Conservation (phyloP, 2,797 vertebrate genomes). For the Artibeus jamaicensis region DNA sequence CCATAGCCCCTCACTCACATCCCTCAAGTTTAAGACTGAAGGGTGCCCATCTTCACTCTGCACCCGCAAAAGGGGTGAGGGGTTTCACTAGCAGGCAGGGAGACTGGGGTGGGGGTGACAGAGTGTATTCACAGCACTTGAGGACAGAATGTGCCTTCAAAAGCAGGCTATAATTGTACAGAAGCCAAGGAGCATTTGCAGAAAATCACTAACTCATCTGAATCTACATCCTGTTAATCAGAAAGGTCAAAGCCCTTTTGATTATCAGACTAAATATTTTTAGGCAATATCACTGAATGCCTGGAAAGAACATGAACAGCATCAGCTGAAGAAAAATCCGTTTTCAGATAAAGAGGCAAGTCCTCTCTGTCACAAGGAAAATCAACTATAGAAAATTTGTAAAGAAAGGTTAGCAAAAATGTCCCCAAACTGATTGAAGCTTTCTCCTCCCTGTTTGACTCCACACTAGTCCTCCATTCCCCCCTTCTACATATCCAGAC, state of each 20-base stretch:
- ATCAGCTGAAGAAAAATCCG: neutral
- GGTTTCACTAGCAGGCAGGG: neutral
- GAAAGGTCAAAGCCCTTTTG: slow-evolving; percentile 55
- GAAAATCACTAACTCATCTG: slow-evolving; percentile 60
- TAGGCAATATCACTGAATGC: slow-evolving; percentile 54
- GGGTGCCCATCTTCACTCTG: neutral
- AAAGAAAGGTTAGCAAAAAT: neutral
- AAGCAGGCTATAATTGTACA: slow-evolving; percentile 55
- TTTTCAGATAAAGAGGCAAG: slow-evolving; percentile 26
- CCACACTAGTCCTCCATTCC: neutral
- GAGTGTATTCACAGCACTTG: neutral
- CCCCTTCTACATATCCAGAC: neutral
- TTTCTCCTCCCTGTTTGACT: neutral
- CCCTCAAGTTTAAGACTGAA: neutral
- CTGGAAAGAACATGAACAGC: slow-evolving; percentile 52
- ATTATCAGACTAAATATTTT: slow-evolving; percentile 73
- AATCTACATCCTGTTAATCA: slow-evolving; percentile 67
- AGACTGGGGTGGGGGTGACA: neutral
- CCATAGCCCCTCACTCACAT: neutral
- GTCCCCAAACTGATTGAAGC: neutral
- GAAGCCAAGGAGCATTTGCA: slow-evolving; percentile 2
- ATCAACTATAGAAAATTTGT: neutral
- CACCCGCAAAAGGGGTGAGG: neutral
- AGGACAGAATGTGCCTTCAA: slow-evolving; percentile 54
- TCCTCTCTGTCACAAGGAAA: neutral